Evolutionary conservation across 2,888 invertebrate species (phyloP), one percentile per base, ranked within the genome.

Genomic region (Stenoptilia bipunctidactyla): DNA sequence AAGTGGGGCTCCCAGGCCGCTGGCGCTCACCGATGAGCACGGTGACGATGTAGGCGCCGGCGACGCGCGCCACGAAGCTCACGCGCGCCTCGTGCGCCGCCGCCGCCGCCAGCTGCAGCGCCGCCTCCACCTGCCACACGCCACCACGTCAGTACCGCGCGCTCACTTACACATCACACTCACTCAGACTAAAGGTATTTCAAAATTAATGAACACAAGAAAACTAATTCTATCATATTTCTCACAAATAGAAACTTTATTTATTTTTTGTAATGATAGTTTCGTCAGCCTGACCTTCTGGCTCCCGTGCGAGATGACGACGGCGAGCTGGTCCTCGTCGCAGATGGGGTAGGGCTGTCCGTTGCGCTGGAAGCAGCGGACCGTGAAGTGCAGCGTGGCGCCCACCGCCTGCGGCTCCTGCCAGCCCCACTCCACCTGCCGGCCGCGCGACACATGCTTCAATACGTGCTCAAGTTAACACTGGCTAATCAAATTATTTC

Each of bases 311-410:
- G 91, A 90, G 56, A 97, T 94, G 79, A 93, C 92, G 50, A 96
- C 92, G 55, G 91, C 88, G 51, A 97, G 88, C 68, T 93, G 92
- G 80, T 97, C 97, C 46, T 93, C 93, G 85, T 95, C 94, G 79
- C 95, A 95, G 66, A 97, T 92, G 51, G 96, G 96, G 86, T 96
- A 97, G 49, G 96, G 94, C 67, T 94, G 93, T 15, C 96, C 95
- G 73, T 96, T 96, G 48, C 95, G 90, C 79, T 96, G 95, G 84
- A 89, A 95, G 85, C 96, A 96, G 85, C 92, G 86, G 52, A 96
- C 92, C 42, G 90, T 91, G 79, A 97, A 96, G 65, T 93, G 93
- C 88, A 96, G 93, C 25, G 95, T 95, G 69, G 92, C 93, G 34
- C 96, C 97, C 15, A 97, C 97, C 10, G 89, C 83, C 57, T 93